Percentiles rank a stretch among this genome's conserved stretches.
Conservation (phyloP, 2,797 vertebrate genomes). For the Nannoperca australis region DNA sequence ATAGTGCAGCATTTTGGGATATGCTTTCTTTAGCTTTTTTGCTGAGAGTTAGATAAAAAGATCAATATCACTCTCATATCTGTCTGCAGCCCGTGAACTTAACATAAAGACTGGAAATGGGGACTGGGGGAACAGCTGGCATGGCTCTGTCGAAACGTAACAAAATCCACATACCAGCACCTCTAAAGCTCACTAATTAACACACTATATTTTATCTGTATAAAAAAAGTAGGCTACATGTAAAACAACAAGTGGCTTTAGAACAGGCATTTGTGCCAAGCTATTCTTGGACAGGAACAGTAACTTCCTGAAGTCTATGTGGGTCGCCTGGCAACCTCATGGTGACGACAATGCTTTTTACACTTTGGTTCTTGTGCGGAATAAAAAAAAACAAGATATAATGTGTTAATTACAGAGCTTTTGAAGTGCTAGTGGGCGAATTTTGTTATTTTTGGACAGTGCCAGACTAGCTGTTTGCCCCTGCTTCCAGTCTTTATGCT, state of each 20-base stretch:
- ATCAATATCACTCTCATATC: background rate
- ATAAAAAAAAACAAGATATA: background rate
- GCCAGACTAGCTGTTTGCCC: background rate
- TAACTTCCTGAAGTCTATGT: background rate
- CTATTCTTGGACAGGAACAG: background rate
- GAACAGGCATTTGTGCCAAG: background rate
- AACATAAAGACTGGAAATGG: background rate
- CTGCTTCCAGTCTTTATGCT: constrained; percentile 1
- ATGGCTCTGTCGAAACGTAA: background rate
- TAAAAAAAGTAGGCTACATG: background rate
- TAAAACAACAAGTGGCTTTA: background rate
- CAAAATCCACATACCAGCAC: background rate
- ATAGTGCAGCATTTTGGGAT: background rate
- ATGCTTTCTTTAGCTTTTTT: background rate
- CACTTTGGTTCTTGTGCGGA: background rate
- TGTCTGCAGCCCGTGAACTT: background rate
- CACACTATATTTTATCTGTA: background rate
- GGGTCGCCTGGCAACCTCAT: constrained; percentile 17
- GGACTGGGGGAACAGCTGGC: background rate
- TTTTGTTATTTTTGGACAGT: background rate
- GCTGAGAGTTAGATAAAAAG: background rate
- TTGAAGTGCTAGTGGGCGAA: background rate
- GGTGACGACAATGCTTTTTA: background rate
- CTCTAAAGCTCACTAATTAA: background rate
- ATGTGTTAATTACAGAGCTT: constrained; percentile 2